A percentile compares a stretch with the other conserved stretches of the same genome.
phyloP scores from a whole-genome alignment of 2,797 vertebrate genomes.

The Tapirus indicus region DNA sequence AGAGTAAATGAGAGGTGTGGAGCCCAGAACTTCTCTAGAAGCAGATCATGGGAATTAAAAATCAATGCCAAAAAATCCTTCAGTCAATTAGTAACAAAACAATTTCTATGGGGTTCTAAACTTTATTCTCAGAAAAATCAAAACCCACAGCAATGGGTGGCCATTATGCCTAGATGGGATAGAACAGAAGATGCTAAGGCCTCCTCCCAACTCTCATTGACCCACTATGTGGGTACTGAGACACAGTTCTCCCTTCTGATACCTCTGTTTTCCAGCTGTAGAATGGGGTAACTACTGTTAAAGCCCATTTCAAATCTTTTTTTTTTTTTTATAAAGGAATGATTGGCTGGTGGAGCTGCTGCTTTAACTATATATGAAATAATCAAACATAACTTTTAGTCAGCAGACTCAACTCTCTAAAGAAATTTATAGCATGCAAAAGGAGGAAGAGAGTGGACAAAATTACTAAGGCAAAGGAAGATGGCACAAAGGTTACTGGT shows the following conservation, averaged over 20 bases:
- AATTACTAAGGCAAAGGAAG: background rate
- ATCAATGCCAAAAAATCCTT: background rate
- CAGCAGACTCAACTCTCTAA: background rate
- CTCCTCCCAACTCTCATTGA: background rate
- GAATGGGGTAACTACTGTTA: background rate
- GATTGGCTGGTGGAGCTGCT: background rate
- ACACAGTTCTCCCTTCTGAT: background rate
- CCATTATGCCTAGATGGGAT: background rate
- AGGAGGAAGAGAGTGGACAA: background rate
- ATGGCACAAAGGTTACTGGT: accelerated
- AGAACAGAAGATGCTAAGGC: too few relatives aligned
- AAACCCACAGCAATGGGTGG: background rate
- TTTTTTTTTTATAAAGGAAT: background rate
- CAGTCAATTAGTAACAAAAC: background rate
- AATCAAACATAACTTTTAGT: background rate
- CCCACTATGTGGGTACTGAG: accelerated
- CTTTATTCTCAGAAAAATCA: background rate
- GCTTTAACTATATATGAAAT: background rate
- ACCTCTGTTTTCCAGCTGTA: background rate
- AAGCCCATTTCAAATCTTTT: background rate
- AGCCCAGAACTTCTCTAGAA: background rate
- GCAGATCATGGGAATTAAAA: background rate
- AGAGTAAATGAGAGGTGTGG: background rate
- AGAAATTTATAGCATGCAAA: background rate
- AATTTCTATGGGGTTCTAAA: background rate